Conservation (phyloP, 2,113 vertebrate species). For the Coryphaenoides rupestris region DNA sequence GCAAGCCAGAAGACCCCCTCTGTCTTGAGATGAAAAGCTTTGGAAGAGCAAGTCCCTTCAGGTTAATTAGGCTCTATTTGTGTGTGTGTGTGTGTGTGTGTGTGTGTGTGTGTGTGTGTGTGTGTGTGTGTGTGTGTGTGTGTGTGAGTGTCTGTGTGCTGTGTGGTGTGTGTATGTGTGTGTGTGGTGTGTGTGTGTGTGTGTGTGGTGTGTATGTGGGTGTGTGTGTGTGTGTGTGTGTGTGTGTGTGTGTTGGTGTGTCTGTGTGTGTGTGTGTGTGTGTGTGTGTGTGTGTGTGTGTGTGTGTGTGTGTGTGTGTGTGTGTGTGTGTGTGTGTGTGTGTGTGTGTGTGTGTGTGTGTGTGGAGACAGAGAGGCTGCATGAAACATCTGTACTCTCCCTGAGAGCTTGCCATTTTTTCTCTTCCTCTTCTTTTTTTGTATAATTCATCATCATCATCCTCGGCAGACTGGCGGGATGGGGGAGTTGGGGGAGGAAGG, state of each 20-base stretch:
- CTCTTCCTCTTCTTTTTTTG: too few relatives aligned
- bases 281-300: too few relatives aligned
- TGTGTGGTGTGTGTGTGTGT: too few relatives aligned
- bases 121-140: too few relatives aligned
- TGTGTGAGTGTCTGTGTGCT: too few relatives aligned
- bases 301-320: too few relatives aligned
- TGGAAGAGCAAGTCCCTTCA: conserved; percentile 43
- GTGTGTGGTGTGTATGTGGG: too few relatives aligned
- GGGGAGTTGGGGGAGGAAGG: conserved; percentile 18
- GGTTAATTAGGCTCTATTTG: conserved; percentile 55
- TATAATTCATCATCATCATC: conserved; percentile 70
- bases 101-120: neutral
- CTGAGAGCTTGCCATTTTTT: conserved; percentile 55
- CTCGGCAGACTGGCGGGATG: conserved; percentile 64
- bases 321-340: neutral
- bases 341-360: neutral
- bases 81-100: neutral
- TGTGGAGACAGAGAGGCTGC: neutral
- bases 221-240: too few relatives aligned
- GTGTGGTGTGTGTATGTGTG: too few relatives aligned
- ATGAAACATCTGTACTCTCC: conserved; percentile 67
- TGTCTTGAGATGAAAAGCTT: conserved; percentile 42
- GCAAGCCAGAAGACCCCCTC: conserved; percentile 23
- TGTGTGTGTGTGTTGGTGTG: too few relatives aligned
- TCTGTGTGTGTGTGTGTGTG: too few relatives aligned